Conservation (phyloP, 2,888 invertebrate genomes). For the Drosophila flavopinicola region DNA sequence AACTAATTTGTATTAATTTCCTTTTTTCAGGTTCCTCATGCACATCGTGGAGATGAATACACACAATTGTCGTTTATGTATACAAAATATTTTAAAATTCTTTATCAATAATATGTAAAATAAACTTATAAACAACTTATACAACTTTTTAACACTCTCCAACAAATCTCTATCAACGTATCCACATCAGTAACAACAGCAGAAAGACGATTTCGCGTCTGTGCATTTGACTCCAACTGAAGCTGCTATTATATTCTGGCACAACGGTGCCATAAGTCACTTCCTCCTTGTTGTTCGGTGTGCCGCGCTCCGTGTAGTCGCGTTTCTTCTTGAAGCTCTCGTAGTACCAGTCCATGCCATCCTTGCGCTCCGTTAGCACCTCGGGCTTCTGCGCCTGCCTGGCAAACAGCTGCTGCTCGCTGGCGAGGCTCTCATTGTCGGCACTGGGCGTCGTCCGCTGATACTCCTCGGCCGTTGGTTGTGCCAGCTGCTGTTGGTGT, state of each 20-base stretch:
- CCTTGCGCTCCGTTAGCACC: slow-evolving; percentile 84
- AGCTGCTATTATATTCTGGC: slow-evolving; percentile 20
- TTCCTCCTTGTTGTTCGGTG: slow-evolving; percentile 48
- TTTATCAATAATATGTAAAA: slow-evolving; percentile 34
- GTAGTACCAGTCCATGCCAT: slow-evolving; percentile 92
- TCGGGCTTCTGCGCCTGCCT: slow-evolving; percentile 73
- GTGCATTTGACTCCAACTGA: slow-evolving; percentile 18
- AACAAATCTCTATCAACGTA: slow-evolving; percentile 25
- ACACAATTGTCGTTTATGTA: neutral
- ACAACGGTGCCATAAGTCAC: slow-evolving; percentile 25
- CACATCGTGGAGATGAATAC: neutral
- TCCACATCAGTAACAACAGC: slow-evolving; percentile 45
- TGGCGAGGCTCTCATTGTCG: slow-evolving; percentile 60
- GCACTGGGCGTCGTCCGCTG: slow-evolving; percentile 79
- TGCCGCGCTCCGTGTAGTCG: slow-evolving; percentile 49
- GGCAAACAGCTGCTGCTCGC: slow-evolving; percentile 56
- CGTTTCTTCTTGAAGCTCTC: slow-evolving; percentile 88
- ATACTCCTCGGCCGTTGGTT: slow-evolving; percentile 84
- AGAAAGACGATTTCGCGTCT: slow-evolving; percentile 30
- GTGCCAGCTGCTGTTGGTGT: slow-evolving; percentile 69
- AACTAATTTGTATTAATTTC: slow-evolving; percentile 22
- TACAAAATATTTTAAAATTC: slow-evolving; percentile 27
- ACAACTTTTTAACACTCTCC: slow-evolving; percentile 49
- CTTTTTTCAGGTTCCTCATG: slow-evolving; percentile 18
- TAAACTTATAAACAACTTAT: slow-evolving; percentile 56